Evolutionary conservation across 2,888 invertebrate genomes (phyloP).

Genomic region (Orthosia gracilis): DNA sequence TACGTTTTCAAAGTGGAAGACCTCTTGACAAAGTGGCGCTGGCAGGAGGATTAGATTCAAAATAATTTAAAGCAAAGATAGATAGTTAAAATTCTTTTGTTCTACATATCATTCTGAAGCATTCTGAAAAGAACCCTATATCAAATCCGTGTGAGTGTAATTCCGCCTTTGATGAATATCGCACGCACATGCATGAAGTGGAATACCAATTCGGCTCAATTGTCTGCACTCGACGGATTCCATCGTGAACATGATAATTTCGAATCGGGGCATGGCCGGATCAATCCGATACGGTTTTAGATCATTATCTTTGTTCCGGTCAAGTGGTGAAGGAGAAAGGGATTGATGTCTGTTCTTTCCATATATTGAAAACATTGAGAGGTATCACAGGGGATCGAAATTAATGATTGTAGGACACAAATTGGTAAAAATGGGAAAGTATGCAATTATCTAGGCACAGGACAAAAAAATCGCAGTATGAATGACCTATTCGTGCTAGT

Average conservation of each 20-base stretch:
- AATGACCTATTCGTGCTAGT: not conserved
- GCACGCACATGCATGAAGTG: constrained; percentile 4
- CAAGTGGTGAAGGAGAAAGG: not conserved
- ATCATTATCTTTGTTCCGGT: not conserved
- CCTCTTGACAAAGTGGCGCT: too few relatives aligned
- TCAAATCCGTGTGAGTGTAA: constrained; percentile 4
- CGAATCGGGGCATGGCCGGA: constrained; percentile 16
- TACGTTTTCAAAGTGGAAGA: too few relatives aligned
- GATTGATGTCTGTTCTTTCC: not conserved
- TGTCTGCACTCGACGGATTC: constrained; percentile 6
- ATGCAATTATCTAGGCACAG: not conserved
- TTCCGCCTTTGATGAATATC: not conserved
- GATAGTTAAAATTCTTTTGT: not conserved
- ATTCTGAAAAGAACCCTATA: not conserved
- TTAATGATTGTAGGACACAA: not conserved
- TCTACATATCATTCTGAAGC: not conserved
- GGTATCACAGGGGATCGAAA: not conserved
- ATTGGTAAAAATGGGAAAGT: not conserved
- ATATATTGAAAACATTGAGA: not conserved
- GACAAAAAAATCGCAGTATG: not conserved
- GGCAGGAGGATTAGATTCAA: too few relatives aligned
- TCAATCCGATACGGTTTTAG: constrained; percentile 3
- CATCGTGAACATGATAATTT: constrained; percentile 13
- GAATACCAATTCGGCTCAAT: constrained; percentile 21
- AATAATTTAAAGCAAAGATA: too few relatives aligned